Base-by-base conservation (phyloP, 2,113 vertebrate species). In the Romanogobio albipinnatus region DNA sequence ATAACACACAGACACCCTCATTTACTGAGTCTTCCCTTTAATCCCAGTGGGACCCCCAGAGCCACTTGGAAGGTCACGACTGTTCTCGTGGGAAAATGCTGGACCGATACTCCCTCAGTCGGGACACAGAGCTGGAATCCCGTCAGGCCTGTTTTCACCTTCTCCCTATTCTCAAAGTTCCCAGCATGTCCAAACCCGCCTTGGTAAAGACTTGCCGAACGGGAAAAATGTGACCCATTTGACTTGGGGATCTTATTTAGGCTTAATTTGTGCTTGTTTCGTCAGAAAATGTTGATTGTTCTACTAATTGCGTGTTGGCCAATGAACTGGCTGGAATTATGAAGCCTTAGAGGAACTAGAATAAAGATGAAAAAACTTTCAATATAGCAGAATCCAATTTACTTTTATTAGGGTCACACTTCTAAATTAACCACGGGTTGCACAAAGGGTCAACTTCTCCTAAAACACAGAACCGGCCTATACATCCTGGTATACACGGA, bases 51-150 rank as follows among this genome's bases (percentile, higher is more conserved):
- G 82, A 84, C 84, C 85, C 85, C 62, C 76, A 39, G 56, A 59
- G 17, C 53, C n/a, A 5, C 75, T 15, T 24, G 81, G 7, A 43
- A 75, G 84, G 80, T 79, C 86, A 82, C 10, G 66, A 29, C 58
- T 77, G 33, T 89, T 89, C 88, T 87, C 88, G 71, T 89, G 88
- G 88, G 88, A 89, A 89, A 89, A 76, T 79, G 45, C 56, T 66
- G 80, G 87, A 80, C 84, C 86, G 88, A 89, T 85, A 89, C 88
- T 89, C 81, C 61, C 83, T 78, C 29, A 74, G 84, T 77, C 68
- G 86, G 85, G 82, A 87, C 71, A 87, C 43, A 7, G 51, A 80
- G 43, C 17, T 43, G 86, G 88, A 89, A 89, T 89, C 86, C 80
- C n/a, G 88, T 84, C 77, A 61, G 64, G 82, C 86, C 84, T 56